A percentile compares a stretch with the other conserved stretches of the same genome.
Evolutionary conservation across 2,113 vertebrate genomes (phyloP).

Genomic region (Passer domesticus): DNA sequence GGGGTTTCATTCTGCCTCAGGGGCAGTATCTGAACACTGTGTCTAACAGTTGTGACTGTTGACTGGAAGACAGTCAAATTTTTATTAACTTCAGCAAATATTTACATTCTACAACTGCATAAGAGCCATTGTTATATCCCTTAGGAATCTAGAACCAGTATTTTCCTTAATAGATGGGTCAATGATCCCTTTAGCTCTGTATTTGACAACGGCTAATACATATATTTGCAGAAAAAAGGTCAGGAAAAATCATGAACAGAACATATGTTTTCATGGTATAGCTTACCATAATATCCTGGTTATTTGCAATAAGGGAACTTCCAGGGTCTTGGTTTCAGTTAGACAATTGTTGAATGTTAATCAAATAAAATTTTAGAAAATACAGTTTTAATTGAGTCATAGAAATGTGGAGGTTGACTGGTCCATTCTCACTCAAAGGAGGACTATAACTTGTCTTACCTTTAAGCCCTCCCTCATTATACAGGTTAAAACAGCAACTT

Average conservation of each 20-base stretch:
- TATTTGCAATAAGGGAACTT: background rate
- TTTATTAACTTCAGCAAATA: background rate
- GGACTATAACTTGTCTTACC: background rate
- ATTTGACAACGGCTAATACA: background rate
- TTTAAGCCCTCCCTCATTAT: background rate
- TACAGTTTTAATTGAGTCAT: background rate
- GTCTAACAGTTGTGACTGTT: background rate
- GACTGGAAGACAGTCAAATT: background rate
- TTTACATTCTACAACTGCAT: background rate
- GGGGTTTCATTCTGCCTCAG: background rate
- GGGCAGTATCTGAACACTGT: background rate
- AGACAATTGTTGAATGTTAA: background rate
- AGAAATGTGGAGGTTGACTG: background rate
- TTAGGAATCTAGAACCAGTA: background rate
- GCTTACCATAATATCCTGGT: background rate
- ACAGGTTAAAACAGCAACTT: background rate
- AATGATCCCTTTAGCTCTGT: background rate
- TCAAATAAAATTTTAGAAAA: background rate
- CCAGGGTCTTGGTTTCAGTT: background rate
- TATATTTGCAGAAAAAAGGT: background rate
- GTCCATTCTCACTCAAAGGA: background rate
- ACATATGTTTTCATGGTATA: background rate
- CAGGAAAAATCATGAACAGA: background rate
- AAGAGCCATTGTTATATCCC: background rate
- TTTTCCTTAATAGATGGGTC: background rate